Percentiles rank a stretch among this genome's conserved stretches.
These are phyloP conservation scores for Cromileptes altivelis DNA, from an alignment of 2,113 vertebrate genomes.

Conservation along the genomic window DNA sequence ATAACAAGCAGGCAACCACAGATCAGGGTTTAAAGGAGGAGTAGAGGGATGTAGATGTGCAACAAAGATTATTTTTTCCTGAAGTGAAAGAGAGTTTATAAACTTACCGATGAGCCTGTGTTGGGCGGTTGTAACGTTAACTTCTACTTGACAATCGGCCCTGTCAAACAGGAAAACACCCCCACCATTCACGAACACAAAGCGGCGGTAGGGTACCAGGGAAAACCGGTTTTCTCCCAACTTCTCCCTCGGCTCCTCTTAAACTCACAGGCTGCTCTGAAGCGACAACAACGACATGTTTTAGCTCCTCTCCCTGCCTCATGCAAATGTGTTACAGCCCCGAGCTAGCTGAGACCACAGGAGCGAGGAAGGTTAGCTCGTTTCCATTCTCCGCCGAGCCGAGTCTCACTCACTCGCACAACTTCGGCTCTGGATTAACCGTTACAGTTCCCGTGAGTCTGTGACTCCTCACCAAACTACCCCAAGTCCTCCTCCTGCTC, in stretches of 20 bases:
- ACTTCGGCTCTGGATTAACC: slow-evolving; percentile 2
- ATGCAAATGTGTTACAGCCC: neutral
- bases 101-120: slow-evolving; percentile 58
- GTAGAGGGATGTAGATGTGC: neutral
- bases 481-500: neutral
- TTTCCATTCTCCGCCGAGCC: slow-evolving; percentile 30
- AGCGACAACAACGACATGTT: slow-evolving; percentile 10
- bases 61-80: fast-evolving
- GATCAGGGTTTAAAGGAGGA: neutral
- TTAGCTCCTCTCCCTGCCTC: neutral
- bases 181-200: slow-evolving; percentile 50
- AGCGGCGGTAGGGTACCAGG: slow-evolving; percentile 32
- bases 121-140: neutral
- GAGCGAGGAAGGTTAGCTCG: neutral
- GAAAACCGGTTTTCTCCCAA: slow-evolving; percentile 63
- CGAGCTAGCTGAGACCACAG: neutral
- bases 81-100: neutral
- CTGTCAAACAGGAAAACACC: slow-evolving; percentile 62
- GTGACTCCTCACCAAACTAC: neutral
- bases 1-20: neutral
- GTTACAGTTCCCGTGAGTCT: slow-evolving; percentile 5
- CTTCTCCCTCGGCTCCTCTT: slow-evolving; percentile 38
- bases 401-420: neutral
- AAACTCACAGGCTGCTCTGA: slow-evolving; percentile 1
- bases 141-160: slow-evolving; percentile 24